Base-by-base conservation (phyloP, 2,797 vertebrate species). In the Ceyx erithaca region DNA sequence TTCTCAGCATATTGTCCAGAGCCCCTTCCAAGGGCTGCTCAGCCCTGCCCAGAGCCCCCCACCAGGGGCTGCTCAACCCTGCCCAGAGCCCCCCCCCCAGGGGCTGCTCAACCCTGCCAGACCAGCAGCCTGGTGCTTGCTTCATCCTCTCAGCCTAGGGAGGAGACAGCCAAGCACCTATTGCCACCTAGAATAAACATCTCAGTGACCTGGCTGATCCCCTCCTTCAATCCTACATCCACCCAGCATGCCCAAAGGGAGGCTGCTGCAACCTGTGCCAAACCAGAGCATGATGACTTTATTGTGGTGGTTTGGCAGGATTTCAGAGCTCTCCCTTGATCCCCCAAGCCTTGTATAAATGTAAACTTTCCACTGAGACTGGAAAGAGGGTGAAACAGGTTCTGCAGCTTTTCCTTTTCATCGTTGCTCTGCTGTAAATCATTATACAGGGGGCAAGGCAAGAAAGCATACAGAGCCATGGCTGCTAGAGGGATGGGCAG, bases 1-100 rank as follows among this genome's bases (percentile, higher is more conserved):
- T 93, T 96, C 95, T 97, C 92, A 92, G 75, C 89, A 88, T 72
- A 77, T 93, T 26, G 14, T 5, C 1, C n/a, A 48, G 67, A 71
- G 51, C 40, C 35, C 21, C 37, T 11, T 3, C 31, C 9, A 40
- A 26, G 23, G 37, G 31, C 11, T 59, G 25, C 7, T 49, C 30
- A 3, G 31, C 30, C 3, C 4, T 30, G 40, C 30, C 25, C 48
- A 26, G 48, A 49, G 48, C 35, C 37, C 17, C 59, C 12, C 2
- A n/a, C 37, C 10, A 37, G n/a, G 25, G 31, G 45, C 12, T 64
- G 26, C 6, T 54, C 17, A 12, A 28, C 2, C 7, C 11, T 30
- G 51, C 30, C 17, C 51, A 12, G 28, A 54, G 51, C 10, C 20
- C 55, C 14, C 55, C 14, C 37, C 2, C 35, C 11, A 40, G 30